A percentile compares a stretch with the other conserved stretches of the same genome.
Evolutionary conservation across 2,113 vertebrate genomes (phyloP).

Genomic region (Zootoca vivipara): DNA sequence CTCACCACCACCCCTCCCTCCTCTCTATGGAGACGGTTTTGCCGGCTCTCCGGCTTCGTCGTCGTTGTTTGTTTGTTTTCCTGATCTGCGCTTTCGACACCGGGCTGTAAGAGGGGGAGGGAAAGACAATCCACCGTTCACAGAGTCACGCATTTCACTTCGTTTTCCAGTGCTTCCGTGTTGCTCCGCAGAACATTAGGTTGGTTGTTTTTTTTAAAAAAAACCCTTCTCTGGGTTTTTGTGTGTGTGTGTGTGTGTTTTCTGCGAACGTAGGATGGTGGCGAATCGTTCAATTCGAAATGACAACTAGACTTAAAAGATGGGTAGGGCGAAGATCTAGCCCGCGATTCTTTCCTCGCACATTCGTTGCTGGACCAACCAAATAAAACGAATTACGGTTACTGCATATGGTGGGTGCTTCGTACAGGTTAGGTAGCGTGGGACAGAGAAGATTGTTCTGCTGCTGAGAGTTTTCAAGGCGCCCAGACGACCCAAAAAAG

Average conservation of each 20-base stretch:
- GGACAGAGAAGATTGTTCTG: too few species aligned
- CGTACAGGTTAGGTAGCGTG: too few species aligned
- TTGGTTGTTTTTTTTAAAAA: not conserved
- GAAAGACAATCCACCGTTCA: not conserved
- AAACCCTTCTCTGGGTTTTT: not conserved
- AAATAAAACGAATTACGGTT: not conserved
- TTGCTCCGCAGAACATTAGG: too few species aligned
- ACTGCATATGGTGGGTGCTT: fast-evolving
- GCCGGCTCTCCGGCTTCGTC: not conserved
- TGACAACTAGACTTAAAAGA: not conserved
- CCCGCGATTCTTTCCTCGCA: not conserved
- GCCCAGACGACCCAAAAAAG: not conserved
- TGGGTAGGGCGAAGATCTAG: not conserved
- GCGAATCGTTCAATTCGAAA: not conserved
- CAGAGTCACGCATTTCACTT: not conserved
- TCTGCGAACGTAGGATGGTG: not conserved
- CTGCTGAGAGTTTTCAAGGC: not conserved
- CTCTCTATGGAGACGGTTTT: slow-evolving; percentile 3
- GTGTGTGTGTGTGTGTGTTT: not conserved
- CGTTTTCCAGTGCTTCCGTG: too few species aligned
- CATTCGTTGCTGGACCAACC: not conserved
- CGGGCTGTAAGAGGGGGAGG: fast-evolving
- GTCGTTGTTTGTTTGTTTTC: not conserved
- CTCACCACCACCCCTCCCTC: not conserved
- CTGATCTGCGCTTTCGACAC: not conserved